Evolutionary conservation across 1,140 invertebrate genomes (phyloP), one percentile per base, ranked within the genome.

Genomic region (Rhagoletis pomonella): DNA sequence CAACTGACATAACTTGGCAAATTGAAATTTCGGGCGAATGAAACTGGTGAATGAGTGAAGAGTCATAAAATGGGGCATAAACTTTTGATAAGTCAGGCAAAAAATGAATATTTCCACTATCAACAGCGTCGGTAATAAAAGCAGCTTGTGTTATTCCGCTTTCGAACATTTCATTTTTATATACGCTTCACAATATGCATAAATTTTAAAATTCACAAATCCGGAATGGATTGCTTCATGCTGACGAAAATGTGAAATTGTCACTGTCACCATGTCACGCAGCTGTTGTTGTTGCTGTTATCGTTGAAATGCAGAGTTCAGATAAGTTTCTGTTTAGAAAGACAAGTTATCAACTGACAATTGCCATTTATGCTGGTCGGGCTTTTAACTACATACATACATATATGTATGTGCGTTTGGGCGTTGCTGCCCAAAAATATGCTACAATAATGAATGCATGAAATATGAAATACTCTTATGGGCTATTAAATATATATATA

Each of bases 1-100:
- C 47, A 81, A 55, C 47, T 81, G 73, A 19, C 73, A 81, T 81
- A 55, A 81, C 47, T 50, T 81, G 73, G 44, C n/a, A 81, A 81
- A 81, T 81, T 81, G 73, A 81, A 81, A 81, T 81, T 81, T 81
- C 29, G 17, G 12, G 47, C 47, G 73, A 17, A 55, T 81, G n/a
- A 81, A 81, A 73, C 67, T 73, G 39, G 42, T 73, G 44, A 17
- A 73, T 39, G 12, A 47, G 29, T 29, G 29, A 29, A 29, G 29
- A 29, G 29, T 29, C 29, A 29, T 29, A 29, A 29, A 29, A 29
- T 29, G 29, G 29, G 29, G 29, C 29, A 29, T 29, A 1, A 29
- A 29, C 29, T 29, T 29, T 29, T 29, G 29, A 29, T 29, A 29
- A 29, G 29, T 29, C 29, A 29, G 29, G 29, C 29, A 29, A 29